Evolutionary conservation across 2,797 vertebrate species (phyloP).

Genomic region (Graptemys geographica): DNA sequence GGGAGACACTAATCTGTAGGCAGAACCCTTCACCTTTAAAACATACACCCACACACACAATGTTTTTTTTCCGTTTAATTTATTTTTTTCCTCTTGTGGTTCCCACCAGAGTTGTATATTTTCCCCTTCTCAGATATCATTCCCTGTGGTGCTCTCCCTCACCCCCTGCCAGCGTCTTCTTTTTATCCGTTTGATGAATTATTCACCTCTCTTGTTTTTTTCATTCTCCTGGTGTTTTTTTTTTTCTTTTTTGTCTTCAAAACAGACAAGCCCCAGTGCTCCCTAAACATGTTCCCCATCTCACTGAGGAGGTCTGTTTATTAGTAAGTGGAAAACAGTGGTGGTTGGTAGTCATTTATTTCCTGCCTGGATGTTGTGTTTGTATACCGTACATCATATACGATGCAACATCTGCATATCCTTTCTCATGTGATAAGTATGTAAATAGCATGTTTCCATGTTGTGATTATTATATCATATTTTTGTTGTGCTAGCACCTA

Average conservation of each 20-base stretch:
- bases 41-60: not conserved
- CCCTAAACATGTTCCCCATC: not conserved
- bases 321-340: not conserved
- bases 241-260: conserved; percentile 61
- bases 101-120: not conserved
- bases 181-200: conserved; percentile 61
- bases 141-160: conserved; percentile 21
- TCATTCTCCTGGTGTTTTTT: not conserved
- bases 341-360: not conserved
- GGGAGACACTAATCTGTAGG: not conserved
- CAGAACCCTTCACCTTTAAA: not conserved
- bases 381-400: not conserved
- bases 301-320: not conserved
- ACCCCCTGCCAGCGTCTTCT: not conserved
- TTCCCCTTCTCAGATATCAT: not conserved
- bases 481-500: fast-evolving
- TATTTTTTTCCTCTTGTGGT: not conserved
- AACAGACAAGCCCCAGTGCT: conserved; percentile 33
- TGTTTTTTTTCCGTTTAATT: not conserved
- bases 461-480: not conserved
- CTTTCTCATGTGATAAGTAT: not conserved
- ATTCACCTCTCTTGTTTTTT: conserved; percentile 31
- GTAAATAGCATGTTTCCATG: fast-evolving
- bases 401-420: not conserved
- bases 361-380: not conserved